Evolutionary conservation across 2,113 vertebrate genomes (phyloP), one percentile per base, ranked within the genome.

Genomic region (Ondatra zibethicus): DNA sequence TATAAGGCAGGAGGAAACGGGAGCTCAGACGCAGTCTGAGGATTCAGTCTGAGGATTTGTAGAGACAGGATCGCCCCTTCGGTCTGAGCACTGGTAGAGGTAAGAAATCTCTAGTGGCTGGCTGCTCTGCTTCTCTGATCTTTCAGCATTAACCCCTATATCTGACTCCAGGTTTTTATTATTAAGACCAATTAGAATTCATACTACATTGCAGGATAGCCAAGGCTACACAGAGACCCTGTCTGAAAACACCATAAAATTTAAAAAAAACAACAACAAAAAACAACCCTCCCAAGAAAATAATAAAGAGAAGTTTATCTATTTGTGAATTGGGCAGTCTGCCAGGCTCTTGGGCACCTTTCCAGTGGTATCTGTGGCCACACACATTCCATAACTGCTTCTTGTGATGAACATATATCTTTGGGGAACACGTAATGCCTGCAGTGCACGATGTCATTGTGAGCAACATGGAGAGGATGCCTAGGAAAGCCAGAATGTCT

Each of bases 291-390:
- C n/a, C 33, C 39, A 84, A 66, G 55, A 68, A 52, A 61, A 87
- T 77, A 61, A 80, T 61, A 90, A 88, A 70, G 93, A 29, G 78
- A 73, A 39, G 7, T 68, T 63, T 89, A 12, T 88, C 6, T 66
- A 82, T 86, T 86, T 97, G 88, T 90, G 31, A 96, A 76, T 0
- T 23, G 42, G 75, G 81, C 39, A 86, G 88, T 96, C 95, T 96
- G 52, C 90, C 75, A 70, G 92, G 91, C 16, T 89, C 93, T 96
- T 97, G 89, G 86, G 85, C 75, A 93, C 0, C 12, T 93, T 78
- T 36, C 50, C 19, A 50, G 45, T 91, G 68, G 29, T 81, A 81
- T 91, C 96, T 96, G 63, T 33, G 25, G 13, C 33, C 11, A 36
- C 10, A 36, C 11, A 33, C 33, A 45, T 89, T 86, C 76, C 80